A percentile compares a stretch with the other conserved stretches of the same genome.
These are phyloP conservation scores for Nasonovia ribisnigri DNA, from an alignment of 2,888 invertebrate genomes.

Conservation along the genomic window DNA sequence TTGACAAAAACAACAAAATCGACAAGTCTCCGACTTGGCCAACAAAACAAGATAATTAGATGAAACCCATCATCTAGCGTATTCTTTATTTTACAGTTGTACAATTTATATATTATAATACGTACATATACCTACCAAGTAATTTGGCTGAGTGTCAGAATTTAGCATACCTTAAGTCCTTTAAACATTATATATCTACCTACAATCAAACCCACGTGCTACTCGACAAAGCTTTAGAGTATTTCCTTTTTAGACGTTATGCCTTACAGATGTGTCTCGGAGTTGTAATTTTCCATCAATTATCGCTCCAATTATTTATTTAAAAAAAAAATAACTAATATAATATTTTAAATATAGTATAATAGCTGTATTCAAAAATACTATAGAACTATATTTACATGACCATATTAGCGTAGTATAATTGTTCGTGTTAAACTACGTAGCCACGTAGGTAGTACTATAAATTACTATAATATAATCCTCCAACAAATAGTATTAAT, in stretches of 20 bases:
- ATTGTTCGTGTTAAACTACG: not conserved
- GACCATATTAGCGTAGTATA: not conserved
- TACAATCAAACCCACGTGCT: not conserved
- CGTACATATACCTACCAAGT: not conserved
- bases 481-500: not conserved
- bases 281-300: not conserved
- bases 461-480: not conserved
- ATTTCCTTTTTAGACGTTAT: slow-evolving; percentile 37
- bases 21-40: not conserved
- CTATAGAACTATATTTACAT: not conserved
- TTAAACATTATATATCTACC: not conserved
- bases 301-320: not conserved
- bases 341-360: not conserved
- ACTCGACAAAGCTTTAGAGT: not conserved
- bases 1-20: slow-evolving; percentile 10
- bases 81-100: not conserved
- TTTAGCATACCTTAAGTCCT: not conserved
- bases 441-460: not conserved
- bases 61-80: not conserved
- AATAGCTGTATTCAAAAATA: not conserved
- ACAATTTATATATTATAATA: not conserved
- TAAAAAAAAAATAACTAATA: not conserved
- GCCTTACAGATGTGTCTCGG: not conserved
- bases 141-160: not conserved
- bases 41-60: not conserved